Percentiles rank a stretch among this genome's conserved stretches.
These are phyloP conservation scores for Steromphala cineraria DNA, from an alignment of 2,888 invertebrate species.

Conservation along the genomic window DNA sequence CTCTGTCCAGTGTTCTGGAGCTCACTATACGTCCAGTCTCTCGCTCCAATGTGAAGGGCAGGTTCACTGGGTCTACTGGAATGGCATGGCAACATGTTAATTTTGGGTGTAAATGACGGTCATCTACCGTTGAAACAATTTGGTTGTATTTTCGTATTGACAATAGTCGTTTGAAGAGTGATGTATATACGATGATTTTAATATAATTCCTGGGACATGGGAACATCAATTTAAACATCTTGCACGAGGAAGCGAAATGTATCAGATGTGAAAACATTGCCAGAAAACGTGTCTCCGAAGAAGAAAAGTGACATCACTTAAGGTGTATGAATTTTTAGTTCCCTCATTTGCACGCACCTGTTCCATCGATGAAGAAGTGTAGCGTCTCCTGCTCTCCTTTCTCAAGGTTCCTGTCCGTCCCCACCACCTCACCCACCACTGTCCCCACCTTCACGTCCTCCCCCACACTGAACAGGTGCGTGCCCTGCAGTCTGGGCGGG, in stretches of 20 bases:
- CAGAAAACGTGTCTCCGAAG: too few species aligned
- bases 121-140: background rate
- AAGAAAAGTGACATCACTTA: too few species aligned
- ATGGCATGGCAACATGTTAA: background rate
- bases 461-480: background rate
- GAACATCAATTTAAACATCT: too few species aligned
- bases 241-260: too few species aligned
- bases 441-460: background rate
- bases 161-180: too few species aligned
- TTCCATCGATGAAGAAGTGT: background rate
- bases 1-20: background rate
- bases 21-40: background rate
- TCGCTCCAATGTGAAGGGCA: background rate
- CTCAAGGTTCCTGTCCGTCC: slow-evolving; percentile 1
- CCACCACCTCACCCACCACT: slow-evolving; percentile 1
- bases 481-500: background rate
- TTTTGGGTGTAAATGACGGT: background rate
- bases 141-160: too few species aligned
- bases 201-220: too few species aligned
- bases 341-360: background rate
- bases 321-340: too few species aligned
- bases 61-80: background rate
- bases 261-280: too few species aligned
- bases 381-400: background rate
- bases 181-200: too few species aligned